phyloP scores from a whole-genome alignment of 2,888 invertebrate genomes.

The Macrosoma leucophasiata region DNA sequence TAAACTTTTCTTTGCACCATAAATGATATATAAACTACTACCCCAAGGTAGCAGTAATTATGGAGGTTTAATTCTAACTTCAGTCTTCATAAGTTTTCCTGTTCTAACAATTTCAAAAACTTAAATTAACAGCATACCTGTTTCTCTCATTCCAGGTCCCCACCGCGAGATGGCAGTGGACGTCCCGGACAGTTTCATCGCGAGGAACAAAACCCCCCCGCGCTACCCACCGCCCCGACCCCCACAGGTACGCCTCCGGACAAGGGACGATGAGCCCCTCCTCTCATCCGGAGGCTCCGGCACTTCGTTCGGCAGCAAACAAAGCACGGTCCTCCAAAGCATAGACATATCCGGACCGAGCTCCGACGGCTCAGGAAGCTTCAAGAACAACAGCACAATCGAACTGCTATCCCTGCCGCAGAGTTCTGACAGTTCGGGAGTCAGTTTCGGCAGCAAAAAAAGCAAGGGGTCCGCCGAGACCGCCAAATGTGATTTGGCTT shows the following conservation, averaged over 20 bases:
- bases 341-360: slow-evolving; percentile 54
- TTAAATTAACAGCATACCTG: slow-evolving; percentile 4
- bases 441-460: slow-evolving; percentile 61
- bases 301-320: slow-evolving; percentile 65
- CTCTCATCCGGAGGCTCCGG: slow-evolving; percentile 62
- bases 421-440: slow-evolving; percentile 58
- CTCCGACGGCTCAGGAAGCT: slow-evolving; percentile 59
- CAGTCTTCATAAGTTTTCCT: no score
- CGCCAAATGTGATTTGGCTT: slow-evolving; percentile 56
- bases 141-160: slow-evolving; percentile 76
- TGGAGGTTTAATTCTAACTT: no score
- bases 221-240: slow-evolving; percentile 90
- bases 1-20: no score
- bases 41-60: no score
- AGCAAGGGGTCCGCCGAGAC: slow-evolving; percentile 63
- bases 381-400: slow-evolving; percentile 59
- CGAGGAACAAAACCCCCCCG: slow-evolving; percentile 92
- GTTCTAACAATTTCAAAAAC: no score
- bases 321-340: slow-evolving; percentile 57
- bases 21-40: no score
- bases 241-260: slow-evolving; percentile 76
- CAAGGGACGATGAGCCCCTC: slow-evolving; percentile 70
- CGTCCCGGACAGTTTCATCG: slow-evolving; percentile 96
- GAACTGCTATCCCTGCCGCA: slow-evolving; percentile 62
- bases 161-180: slow-evolving; percentile 99